Conservation (phyloP, 30 jellyfish, hydroid and myxozoan genomes). For the Aurelia sp. region DNA sequence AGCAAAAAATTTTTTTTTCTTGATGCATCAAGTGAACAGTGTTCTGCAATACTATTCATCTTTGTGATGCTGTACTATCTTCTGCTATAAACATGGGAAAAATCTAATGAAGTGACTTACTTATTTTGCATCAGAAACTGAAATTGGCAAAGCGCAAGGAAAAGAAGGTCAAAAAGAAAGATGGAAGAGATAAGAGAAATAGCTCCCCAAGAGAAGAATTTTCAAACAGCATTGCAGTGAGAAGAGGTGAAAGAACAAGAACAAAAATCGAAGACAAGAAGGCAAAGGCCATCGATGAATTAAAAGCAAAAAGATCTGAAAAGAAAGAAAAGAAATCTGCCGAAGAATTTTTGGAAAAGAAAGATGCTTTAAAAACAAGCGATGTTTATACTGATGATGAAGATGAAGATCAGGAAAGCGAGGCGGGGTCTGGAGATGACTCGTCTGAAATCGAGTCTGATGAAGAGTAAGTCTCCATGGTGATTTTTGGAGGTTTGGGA, state of each 20-base stretch:
- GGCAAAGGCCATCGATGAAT: slow-evolving; percentile 88
- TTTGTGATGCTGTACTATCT: no score
- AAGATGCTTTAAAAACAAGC: slow-evolving; percentile 81
- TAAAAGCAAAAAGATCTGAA: slow-evolving; percentile 82
- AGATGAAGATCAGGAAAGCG: slow-evolving; percentile 94
- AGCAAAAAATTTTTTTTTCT: no score
- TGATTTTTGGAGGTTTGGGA: no score
- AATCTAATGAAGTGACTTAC: neutral
- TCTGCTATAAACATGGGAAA: no score
- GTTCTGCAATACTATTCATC: no score
- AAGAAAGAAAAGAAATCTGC: slow-evolving; percentile 74
- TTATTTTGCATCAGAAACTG: slow-evolving; percentile 45
- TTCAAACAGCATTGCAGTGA: slow-evolving; percentile 73
- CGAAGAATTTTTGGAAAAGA: slow-evolving; percentile 79
- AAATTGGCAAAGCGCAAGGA: slow-evolving; percentile 60
- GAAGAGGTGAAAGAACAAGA: slow-evolving; percentile 88
- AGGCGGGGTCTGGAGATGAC: slow-evolving; percentile 80
- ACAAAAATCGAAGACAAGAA: slow-evolving; percentile 81
- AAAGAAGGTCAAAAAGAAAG: slow-evolving; percentile 55
- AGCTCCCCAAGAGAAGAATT: slow-evolving; percentile 51
- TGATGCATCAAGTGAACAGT: no score
- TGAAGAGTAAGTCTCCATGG: slow-evolving; percentile 68
- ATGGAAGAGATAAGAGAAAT: slow-evolving; percentile 26
- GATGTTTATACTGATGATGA: slow-evolving; percentile 97
- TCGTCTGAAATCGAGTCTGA: slow-evolving; percentile 74